phyloP scores from a whole-genome alignment of 2,888 invertebrate species.

The Cephus pygmeus region DNA sequence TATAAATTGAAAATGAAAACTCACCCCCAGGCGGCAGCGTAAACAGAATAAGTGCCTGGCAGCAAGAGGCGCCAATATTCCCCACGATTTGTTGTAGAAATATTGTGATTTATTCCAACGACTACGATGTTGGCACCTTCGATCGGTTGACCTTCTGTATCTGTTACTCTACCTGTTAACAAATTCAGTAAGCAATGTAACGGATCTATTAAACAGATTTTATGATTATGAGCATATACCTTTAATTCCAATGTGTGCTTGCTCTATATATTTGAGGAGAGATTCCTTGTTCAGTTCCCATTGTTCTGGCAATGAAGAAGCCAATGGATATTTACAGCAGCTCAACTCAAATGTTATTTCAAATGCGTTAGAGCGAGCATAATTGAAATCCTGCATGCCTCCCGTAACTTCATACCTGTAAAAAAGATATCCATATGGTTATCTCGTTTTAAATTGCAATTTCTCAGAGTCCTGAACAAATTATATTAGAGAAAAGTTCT shows the following conservation, averaged over 20 bases:
- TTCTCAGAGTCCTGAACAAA: neutral
- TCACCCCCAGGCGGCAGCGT: constrained; percentile 80
- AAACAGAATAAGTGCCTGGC: constrained; percentile 86
- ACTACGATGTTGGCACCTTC: constrained; percentile 82
- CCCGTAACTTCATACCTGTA: constrained; percentile 71
- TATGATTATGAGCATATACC: constrained; percentile 55
- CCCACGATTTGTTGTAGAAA: constrained; percentile 83
- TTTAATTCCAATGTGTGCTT: constrained; percentile 79
- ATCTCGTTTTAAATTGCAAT: neutral
- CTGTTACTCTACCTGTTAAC: constrained; percentile 73
- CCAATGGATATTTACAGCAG: constrained; percentile 92
- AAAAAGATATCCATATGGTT: constrained; percentile 8
- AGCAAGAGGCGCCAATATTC: constrained; percentile 95
- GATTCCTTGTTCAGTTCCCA: constrained; percentile 91
- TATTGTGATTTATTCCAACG: constrained; percentile 81
- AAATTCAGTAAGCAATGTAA: constrained; percentile 33
- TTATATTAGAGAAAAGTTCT: neutral
- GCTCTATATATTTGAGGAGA: constrained; percentile 85
- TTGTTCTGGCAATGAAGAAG: constrained; percentile 76
- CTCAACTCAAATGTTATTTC: constrained; percentile 97
- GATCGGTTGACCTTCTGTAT: constrained; percentile 74
- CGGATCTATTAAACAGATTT: neutral
- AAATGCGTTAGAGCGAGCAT: constrained; percentile 93
- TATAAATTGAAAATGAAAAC: constrained; percentile 34
- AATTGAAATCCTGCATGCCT: constrained; percentile 99